phyloP scores from a whole-genome alignment of 2,113 vertebrate species.

The Psittacula cyanocephala region DNA sequence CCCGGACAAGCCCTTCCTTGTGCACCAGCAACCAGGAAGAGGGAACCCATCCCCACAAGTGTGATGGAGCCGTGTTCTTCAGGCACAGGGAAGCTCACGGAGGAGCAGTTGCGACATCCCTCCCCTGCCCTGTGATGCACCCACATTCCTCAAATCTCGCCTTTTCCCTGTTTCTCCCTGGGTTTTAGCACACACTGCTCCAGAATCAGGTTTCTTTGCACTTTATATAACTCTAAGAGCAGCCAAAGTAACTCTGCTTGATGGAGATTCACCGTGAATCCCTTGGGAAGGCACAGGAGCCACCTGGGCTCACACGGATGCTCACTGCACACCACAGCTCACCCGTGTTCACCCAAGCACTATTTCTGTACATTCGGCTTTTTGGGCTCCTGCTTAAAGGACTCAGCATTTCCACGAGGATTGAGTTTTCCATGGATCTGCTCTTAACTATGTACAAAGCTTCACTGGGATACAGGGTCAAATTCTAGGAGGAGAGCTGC shows the following conservation, averaged over 20 bases:
- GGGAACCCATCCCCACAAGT: background rate
- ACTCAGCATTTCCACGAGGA: background rate
- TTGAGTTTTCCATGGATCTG: rapidly evolving
- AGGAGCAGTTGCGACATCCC: rapidly evolving
- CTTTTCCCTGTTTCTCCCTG: background rate
- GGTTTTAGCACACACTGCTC: rapidly evolving
- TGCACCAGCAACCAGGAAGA: background rate
- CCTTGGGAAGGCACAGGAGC: background rate
- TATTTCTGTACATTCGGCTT: background rate
- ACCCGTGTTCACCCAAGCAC: rapidly evolving
- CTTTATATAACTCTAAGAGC: rapidly evolving
- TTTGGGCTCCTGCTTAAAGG: background rate
- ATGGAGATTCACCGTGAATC: background rate
- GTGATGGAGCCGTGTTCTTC: background rate
- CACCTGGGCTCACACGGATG: rapidly evolving
- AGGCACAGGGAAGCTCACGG: background rate
- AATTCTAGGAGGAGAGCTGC: background rate
- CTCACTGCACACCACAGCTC: rapidly evolving
- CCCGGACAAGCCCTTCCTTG: background rate
- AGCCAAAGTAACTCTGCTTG: background rate
- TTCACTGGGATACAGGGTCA: background rate
- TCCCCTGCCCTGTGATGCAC: rapidly evolving
- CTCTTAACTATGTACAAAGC: rapidly evolving
- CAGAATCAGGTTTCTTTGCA: rapidly evolving
- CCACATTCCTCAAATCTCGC: rapidly evolving